Base-by-base conservation (phyloP, 2,113 vertebrate species). In the Buteo buteo region DNA sequence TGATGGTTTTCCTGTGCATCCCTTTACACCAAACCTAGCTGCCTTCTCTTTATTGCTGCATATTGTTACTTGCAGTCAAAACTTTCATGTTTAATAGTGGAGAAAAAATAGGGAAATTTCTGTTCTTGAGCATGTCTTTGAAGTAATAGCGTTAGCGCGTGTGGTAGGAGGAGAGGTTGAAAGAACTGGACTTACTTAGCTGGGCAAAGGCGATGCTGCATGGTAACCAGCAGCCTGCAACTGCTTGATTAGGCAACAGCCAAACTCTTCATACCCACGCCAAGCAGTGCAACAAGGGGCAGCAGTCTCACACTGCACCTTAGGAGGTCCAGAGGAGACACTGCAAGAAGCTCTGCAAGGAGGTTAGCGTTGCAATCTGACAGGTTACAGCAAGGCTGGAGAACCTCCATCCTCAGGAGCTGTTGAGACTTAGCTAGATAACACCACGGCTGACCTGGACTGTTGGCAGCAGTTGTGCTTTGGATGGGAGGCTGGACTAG, bases 241-340 rank as follows among this genome's bases (percentile, higher is more conserved):
- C 7, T 67, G 61, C 45, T 49, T 85, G 17, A 5, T 58, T 22
- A 66, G 24, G 34, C 47, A 45, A 25, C 49, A 69, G 44, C 24
- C 64, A 15, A 31, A 32, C 31, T 47, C 36, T 83, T 52, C 1
- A 0, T n/a, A 32, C 2, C 6, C 2, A 3, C 17, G 26, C 45
- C 42, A 59, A 36, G 58, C 32, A 54, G 34, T 24, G 32, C n/a
- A 54, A 1, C 7, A 19, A 26, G 40, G 42, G 31, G 11, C 31
- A 64, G n/a, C 45, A 82, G 16, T 16, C 21, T 78, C 22, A 6
- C 1, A 0, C 11, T 57, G 24, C 38, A 19, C n/a, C 29, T 49
- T 7, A 32, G n/a, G 24, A 50, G 10, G 12, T 34, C 77, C 31
- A 24, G 36, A 15, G 0, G 1, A 71, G 21, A 19, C 10, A 10